phyloP scores from a whole-genome alignment of 2,797 vertebrate species.

The Takifugu ocellatus region DNA sequence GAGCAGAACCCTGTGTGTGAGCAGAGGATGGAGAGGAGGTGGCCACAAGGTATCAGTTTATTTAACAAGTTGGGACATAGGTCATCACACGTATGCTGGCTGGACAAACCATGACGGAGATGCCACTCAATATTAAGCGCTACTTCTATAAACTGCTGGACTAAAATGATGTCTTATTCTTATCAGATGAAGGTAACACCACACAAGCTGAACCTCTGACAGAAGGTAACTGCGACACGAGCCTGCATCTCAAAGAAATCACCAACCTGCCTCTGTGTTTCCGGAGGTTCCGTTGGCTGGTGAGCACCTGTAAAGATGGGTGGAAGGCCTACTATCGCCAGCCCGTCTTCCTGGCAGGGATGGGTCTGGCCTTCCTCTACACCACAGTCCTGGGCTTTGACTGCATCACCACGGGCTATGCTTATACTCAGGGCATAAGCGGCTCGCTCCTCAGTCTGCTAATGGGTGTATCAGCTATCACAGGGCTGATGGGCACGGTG shows the following conservation, averaged over 20 bases:
- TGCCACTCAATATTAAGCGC: background rate
- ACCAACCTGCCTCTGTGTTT: conserved; percentile 63
- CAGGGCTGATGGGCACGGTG: conserved; percentile 78
- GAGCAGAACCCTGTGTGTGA: conserved; percentile 49
- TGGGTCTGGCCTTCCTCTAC: conserved; percentile 83
- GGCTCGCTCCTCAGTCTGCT: conserved; percentile 83
- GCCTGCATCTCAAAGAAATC: conserved; percentile 50
- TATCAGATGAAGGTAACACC: conserved; percentile 49
- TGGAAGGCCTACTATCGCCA: conserved; percentile 79
- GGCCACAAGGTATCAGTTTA: conserved; percentile 57
- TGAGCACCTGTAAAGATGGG: conserved; percentile 72
- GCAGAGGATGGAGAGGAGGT: conserved; percentile 63
- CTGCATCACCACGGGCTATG: conserved; percentile 81
- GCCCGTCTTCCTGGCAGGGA: conserved; percentile 78
- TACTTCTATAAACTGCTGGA: conserved; percentile 10
- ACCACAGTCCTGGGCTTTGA: conserved; percentile 82
- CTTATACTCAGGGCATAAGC: conserved; percentile 81
- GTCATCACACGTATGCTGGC: background rate
- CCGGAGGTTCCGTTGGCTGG: conserved; percentile 59
- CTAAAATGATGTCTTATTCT: conserved; percentile 33
- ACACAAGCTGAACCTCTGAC: conserved; percentile 42
- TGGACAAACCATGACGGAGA: background rate
- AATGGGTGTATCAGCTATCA: conserved; percentile 78
- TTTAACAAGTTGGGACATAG: background rate
- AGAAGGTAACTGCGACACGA: conserved; percentile 54